phyloP scores from a whole-genome alignment of 2,113 vertebrate genomes.

The Dinomys branickii region DNA sequence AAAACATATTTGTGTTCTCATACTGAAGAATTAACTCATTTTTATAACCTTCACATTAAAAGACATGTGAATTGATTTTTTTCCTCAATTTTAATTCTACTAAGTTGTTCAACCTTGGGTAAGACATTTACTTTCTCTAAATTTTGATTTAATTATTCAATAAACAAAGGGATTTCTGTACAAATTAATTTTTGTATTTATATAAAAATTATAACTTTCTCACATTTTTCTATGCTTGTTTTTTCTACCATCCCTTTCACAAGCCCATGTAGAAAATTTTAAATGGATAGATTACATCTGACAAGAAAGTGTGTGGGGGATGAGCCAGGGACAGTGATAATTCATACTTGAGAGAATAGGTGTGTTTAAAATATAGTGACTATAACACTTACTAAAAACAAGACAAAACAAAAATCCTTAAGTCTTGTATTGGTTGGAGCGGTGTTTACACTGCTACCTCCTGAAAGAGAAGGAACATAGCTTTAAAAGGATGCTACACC shows the following conservation, averaged over 20 bases:
- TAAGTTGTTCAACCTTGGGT: neutral
- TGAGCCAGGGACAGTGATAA: neutral
- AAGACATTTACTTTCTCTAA: slow-evolving; percentile 26
- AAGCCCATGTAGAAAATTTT: slow-evolving; percentile 21
- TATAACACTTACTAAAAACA: neutral
- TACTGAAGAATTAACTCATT: neutral
- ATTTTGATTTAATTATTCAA: neutral
- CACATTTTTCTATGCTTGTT: neutral
- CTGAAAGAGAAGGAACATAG: neutral
- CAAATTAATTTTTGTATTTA: neutral
- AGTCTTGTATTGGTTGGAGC: neutral
- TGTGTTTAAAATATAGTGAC: neutral
- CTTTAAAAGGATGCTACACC: neutral
- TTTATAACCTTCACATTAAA: neutral
- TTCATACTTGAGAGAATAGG: neutral
- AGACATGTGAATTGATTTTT: neutral
- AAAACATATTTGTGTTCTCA: neutral
- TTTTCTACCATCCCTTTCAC: neutral
- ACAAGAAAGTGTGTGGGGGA: neutral
- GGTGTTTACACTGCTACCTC: neutral
- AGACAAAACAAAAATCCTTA: neutral
- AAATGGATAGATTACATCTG: neutral
- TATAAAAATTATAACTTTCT: neutral
- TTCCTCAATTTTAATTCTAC: neutral
- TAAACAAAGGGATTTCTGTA: neutral